Percentiles rank a stretch among this genome's conserved stretches.
Evolutionary conservation across 2,888 invertebrate genomes (phyloP).

Genomic region (Nemotelus pantherinus): DNA sequence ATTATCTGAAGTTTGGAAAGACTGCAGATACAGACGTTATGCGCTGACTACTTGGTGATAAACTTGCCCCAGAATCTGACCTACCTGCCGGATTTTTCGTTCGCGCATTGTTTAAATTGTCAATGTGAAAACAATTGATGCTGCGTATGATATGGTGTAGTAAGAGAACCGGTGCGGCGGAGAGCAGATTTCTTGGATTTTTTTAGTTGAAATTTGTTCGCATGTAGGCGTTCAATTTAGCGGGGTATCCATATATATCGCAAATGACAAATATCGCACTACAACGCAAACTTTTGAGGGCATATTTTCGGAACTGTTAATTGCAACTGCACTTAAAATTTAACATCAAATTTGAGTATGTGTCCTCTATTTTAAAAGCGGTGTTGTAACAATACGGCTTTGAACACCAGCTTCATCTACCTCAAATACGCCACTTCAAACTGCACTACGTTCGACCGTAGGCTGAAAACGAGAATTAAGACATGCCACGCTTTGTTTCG

Average conservation of each 20-base stretch:
- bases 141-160: neutral
- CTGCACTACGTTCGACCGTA: neutral
- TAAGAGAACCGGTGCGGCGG: neutral
- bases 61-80: slow-evolving; percentile 23
- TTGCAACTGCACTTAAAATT: no score
- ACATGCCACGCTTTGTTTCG: neutral
- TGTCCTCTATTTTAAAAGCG: no score
- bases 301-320: no score
- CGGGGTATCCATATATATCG: no score
- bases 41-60: neutral
- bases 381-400: no score
- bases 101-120: slow-evolving; percentile 13
- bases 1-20: neutral
- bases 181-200: neutral
- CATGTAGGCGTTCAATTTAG: no score
- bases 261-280: no score
- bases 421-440: no score
- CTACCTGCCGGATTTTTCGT: slow-evolving; percentile 21
- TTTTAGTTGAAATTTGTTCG: neutral
- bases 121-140: neutral
- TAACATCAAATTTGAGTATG: no score
- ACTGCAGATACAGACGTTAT: slow-evolving; percentile 10
- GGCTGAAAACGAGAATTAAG: slow-evolving; percentile 18
- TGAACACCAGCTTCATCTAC: no score
- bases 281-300: no score